Percentiles rank a stretch among this genome's conserved stretches.
Conservation (phyloP, 1,140 invertebrate genomes). For the Ctenoplectra terminalis region DNA sequence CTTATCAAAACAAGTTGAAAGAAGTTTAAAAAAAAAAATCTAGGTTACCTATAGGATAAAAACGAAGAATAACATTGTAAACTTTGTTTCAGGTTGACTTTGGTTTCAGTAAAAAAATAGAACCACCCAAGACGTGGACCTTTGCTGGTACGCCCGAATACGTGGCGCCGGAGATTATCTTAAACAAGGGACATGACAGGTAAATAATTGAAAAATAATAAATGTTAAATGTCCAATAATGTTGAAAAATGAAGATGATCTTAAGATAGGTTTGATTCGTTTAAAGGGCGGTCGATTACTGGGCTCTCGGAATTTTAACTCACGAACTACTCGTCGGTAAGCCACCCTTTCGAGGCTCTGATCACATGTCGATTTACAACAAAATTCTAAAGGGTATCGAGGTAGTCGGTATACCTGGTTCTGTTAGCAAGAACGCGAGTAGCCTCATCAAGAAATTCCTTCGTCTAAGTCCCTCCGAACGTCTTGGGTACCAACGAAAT, state of each 20-base stretch:
- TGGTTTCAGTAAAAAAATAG: slow-evolving; percentile 97
- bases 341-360: slow-evolving; percentile 95
- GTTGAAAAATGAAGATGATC: neutral
- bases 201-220: slow-evolving; percentile 33
- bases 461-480: slow-evolving; percentile 93
- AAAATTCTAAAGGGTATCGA: slow-evolving; percentile 97
- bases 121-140: slow-evolving; percentile 95
- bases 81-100: slow-evolving; percentile 91
- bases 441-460: slow-evolving; percentile 95
- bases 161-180: slow-evolving; percentile 96
- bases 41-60: neutral
- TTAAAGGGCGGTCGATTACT: slow-evolving; percentile 93
- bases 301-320: slow-evolving; percentile 96
- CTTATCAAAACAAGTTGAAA: neutral
- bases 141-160: slow-evolving; percentile 98
- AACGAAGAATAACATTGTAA: neutral
- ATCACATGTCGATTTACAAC: slow-evolving; percentile 99
- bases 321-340: slow-evolving; percentile 96
- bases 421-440: slow-evolving; percentile 90
- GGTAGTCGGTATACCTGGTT: slow-evolving; percentile 91
- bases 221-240: neutral
- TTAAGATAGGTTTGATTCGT: neutral
- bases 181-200: slow-evolving; percentile 95
- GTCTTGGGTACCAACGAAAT: slow-evolving; percentile 95
- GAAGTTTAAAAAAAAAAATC: too few species aligned